Evolutionary conservation across 2,888 invertebrate genomes (phyloP).

Genomic region (Phoenoteleia sp.): DNA sequence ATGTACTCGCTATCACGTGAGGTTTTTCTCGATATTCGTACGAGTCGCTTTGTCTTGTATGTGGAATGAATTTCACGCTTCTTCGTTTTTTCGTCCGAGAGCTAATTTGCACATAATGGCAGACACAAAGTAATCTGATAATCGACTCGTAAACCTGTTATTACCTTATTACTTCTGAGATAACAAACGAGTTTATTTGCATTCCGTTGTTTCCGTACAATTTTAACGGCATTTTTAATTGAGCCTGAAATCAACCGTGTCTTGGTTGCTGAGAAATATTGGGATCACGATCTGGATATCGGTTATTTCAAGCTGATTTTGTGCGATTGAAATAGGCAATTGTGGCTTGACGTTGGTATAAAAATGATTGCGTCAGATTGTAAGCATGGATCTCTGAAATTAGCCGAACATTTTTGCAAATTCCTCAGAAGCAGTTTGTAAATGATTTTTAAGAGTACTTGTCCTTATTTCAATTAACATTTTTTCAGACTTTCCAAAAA

Average conservation of each 20-base stretch:
- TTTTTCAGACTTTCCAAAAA: too few species aligned
- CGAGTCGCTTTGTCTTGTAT: constrained; percentile 57
- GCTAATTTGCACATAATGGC: constrained; percentile 70
- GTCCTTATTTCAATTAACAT: too few species aligned
- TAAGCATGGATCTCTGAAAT: too few species aligned
- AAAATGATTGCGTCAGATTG: too few species aligned
- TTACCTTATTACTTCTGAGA: constrained; percentile 70
- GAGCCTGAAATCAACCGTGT: constrained; percentile 34
- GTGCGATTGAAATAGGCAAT: too few species aligned
- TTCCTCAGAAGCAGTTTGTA: too few species aligned
- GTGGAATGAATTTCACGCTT: constrained; percentile 71
- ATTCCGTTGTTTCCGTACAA: constrained; percentile 40
- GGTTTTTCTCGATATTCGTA: constrained; percentile 64
- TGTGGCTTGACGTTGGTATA: too few species aligned
- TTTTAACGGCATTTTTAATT: constrained; percentile 46
- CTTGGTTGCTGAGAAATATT: background rate
- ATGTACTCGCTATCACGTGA: constrained; percentile 56
- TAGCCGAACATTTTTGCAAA: too few species aligned
- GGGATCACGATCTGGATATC: too few species aligned
- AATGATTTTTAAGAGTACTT: too few species aligned
- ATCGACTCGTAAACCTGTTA: constrained; percentile 71
- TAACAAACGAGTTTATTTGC: constrained; percentile 58
- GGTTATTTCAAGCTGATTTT: too few species aligned
- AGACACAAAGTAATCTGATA: constrained; percentile 66
- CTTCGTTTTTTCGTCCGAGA: constrained; percentile 61